phyloP scores from a whole-genome alignment of 2,888 invertebrate genomes.

The Drosophila atripex region DNA sequence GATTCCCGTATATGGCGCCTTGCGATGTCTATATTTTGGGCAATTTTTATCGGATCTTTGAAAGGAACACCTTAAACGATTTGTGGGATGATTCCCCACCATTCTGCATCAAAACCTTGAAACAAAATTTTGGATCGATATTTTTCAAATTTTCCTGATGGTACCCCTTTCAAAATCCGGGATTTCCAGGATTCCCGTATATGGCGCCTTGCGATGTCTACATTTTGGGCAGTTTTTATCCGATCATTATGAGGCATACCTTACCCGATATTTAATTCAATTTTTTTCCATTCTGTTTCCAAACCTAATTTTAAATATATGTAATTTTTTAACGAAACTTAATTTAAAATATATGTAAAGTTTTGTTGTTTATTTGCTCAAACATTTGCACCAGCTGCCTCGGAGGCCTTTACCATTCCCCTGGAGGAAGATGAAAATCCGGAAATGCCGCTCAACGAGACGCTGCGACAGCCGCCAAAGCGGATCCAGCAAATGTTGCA shows the following conservation, averaged over 20 bases:
- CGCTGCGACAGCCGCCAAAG: slow-evolving; percentile 86
- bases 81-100: not conserved
- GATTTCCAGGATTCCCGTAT: too few species aligned
- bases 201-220: not conserved
- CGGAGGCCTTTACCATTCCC: slow-evolving; percentile 87
- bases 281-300: too few species aligned
- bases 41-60: not conserved
- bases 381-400: slow-evolving; percentile 73
- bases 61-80: not conserved
- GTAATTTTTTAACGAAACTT: not conserved
- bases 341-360: not conserved
- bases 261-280: too few species aligned
- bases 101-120: too few species aligned
- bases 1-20: too few species aligned
- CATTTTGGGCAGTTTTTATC: too few species aligned
- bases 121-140: too few species aligned
- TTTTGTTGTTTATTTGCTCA: not conserved
- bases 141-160: too few species aligned
- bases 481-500: slow-evolving; percentile 88
- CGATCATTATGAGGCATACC: too few species aligned
- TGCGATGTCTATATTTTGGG: not conserved
- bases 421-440: slow-evolving; percentile 69
- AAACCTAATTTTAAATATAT: not conserved
- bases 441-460: slow-evolving; percentile 54
- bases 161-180: too few species aligned